A percentile compares a stretch with the other conserved stretches of the same genome.
phyloP scores from a whole-genome alignment of 2,888 invertebrate species.

The Drymonia ruficornis region DNA sequence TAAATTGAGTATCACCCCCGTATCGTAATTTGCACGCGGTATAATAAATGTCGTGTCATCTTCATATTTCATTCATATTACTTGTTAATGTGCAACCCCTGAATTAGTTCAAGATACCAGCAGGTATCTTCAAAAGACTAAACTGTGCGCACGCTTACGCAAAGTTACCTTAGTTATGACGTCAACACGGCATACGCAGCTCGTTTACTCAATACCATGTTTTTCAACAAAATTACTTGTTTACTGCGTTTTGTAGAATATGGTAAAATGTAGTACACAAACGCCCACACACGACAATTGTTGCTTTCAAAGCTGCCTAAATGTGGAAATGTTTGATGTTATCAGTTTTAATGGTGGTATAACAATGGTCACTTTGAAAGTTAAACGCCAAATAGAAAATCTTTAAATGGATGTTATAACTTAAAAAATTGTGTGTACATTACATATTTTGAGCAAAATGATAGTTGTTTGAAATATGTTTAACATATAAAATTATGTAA shows the following conservation, averaged over 20 bases:
- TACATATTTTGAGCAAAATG: not conserved
- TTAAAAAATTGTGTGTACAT: not conserved
- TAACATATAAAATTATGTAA: too few relatives aligned
- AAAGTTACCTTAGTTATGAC: not conserved
- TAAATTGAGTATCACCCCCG: slow-evolving; percentile 21
- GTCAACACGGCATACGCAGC: not conserved
- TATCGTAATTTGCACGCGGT: slow-evolving; percentile 26
- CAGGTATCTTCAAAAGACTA: not conserved
- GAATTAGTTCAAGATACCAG: not conserved
- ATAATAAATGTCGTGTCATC: slow-evolving; percentile 30
- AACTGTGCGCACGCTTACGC: not conserved
- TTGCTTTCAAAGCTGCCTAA: slow-evolving; percentile 15
- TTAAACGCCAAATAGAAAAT: slow-evolving; percentile 6
- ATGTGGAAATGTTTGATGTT: slow-evolving; percentile 14
- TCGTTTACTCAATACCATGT: slow-evolving; percentile 4
- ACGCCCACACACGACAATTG: slow-evolving; percentile 19
- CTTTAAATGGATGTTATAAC: not conserved
- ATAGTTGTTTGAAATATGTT: not conserved
- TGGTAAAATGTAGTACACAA: slow-evolving; percentile 10
- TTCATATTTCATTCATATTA: slow-evolving; percentile 29
- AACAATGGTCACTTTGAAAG: slow-evolving; percentile 8
- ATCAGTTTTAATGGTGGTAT: slow-evolving; percentile 12
- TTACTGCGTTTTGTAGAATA: slow-evolving; percentile 11
- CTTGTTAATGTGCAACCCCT: not conserved
- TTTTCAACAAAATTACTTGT: slow-evolving; percentile 15